Conservation (phyloP, 2,797 vertebrate species). For the Tympanoctomys barrerae region DNA sequence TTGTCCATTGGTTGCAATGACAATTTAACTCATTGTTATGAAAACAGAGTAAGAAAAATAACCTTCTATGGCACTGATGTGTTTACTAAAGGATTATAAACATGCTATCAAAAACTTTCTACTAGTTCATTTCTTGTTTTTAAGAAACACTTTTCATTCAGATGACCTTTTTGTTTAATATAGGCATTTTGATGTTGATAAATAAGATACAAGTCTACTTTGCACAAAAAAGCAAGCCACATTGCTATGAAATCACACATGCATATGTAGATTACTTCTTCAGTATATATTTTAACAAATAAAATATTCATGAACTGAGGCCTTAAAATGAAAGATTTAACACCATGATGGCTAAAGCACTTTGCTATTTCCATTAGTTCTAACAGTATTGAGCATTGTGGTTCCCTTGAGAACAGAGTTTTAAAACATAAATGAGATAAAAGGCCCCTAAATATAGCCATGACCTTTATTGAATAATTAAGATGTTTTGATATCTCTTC, state of each 20-base stretch:
- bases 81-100: conserved; percentile 70
- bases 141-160: conserved; percentile 70
- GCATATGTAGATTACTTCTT: conserved; percentile 78
- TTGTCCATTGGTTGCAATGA: conserved; percentile 43
- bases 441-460: background rate
- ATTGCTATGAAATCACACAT: conserved; percentile 65
- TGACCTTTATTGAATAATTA: conserved; percentile 60
- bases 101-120: conserved; percentile 27
- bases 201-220: conserved; percentile 67
- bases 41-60: conserved; percentile 63
- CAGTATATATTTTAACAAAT: conserved; percentile 77
- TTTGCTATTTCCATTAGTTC: conserved; percentile 62
- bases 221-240: conserved; percentile 56
- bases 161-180: conserved; percentile 66
- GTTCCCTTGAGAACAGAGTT: conserved; percentile 59
- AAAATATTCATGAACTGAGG: conserved; percentile 79
- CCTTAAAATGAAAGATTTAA: conserved; percentile 72
- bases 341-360: conserved; percentile 23
- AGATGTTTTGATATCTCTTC: conserved; percentile 50
- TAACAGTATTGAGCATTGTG: conserved; percentile 48
- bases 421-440: conserved; percentile 59
- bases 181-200: conserved; percentile 70
- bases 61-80: conserved; percentile 27
- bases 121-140: conserved; percentile 68
- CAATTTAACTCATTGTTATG: conserved; percentile 62